Evolutionary conservation across 2,113 vertebrate species (phyloP), one percentile per base, ranked within the genome.

Genomic region (Cochlearius cochlearius): DNA sequence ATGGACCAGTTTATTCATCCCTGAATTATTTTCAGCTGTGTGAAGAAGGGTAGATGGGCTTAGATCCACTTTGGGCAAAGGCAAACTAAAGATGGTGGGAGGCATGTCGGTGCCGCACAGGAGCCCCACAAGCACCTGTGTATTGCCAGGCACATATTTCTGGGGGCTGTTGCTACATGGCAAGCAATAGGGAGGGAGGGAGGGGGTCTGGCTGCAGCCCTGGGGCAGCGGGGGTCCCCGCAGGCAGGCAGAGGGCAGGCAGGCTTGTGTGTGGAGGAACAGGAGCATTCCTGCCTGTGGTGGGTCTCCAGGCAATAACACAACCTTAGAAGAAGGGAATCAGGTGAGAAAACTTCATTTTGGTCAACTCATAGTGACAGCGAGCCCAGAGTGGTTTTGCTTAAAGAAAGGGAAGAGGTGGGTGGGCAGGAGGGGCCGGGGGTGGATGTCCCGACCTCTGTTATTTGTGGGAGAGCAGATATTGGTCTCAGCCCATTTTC

Each of bases 401-500:
- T 71, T 47, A 50, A 50, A 1, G 2, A 66, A 88, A 92, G 64
- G 6, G 12, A 78, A 59, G 62, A 41, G 4, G 6, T 55, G 10
- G 5, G 29, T 29, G 15, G 55, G 53, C 73, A 75, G n/a, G 15
- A 81, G 23, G 27, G n/a, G 13, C 3, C 22, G 50, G 16, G 4
- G 25, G n/a, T 21, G 25, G 0, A 0, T 26, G 29, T n/a, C 36
- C 53, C 50, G 21, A 82, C 16, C 21, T 58, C 36, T 81, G 9
- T 58, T 67, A 81, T 47, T 52, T 72, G 47, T 34, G 71, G 38
- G 29, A 66, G 21, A 63, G 25, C 4, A 10, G 45, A 15, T 66
- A 53, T 0, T 0, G 0, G 32, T 63, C 67, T 77, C 55, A 8
- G 26, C 63, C 43, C 30, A n/a, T 82, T 73, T 92, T 66, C 87